Evolutionary conservation across 2,888 invertebrate species (phyloP).

Genomic region (Serrognathus titanus): DNA sequence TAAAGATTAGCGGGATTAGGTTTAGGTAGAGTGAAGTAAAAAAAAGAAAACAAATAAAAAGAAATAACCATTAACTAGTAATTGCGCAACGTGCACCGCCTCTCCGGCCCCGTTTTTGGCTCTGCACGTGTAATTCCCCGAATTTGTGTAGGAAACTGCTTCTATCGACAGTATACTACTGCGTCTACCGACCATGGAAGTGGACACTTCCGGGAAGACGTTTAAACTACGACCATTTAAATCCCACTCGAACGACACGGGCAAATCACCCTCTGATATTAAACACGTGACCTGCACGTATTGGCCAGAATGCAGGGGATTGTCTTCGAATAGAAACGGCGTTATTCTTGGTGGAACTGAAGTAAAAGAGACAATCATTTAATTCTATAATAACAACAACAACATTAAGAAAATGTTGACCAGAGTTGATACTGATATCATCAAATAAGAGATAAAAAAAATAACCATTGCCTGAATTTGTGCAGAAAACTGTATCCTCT

Average conservation of each 20-base stretch:
- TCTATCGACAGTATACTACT: constrained; percentile 58
- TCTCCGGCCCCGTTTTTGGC: constrained; percentile 60
- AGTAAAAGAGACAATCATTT: constrained; percentile 32
- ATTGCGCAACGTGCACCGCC: constrained; percentile 55
- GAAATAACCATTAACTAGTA: constrained; percentile 59
- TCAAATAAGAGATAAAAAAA: too few relatives aligned
- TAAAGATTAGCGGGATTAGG: background rate
- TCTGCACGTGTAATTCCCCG: constrained; percentile 63
- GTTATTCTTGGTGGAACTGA: constrained; percentile 56
- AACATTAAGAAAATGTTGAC: too few relatives aligned
- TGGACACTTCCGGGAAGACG: constrained; percentile 52
- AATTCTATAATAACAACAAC: too few relatives aligned
- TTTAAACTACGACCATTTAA: constrained; percentile 63
- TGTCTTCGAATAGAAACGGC: constrained; percentile 58
- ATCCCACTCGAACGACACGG: constrained; percentile 68
- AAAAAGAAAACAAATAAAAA: background rate
- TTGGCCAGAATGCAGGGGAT: constrained; percentile 63
- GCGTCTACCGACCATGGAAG: constrained; percentile 59
- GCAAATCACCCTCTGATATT: constrained; percentile 65
- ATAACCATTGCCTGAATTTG: too few relatives aligned
- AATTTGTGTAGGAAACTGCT: constrained; percentile 57
- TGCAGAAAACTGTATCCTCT: too few relatives aligned
- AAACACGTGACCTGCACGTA: constrained; percentile 54
- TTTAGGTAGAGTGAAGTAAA: too few relatives aligned
- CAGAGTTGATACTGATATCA: too few relatives aligned